Conservation (phyloP, 2,113 vertebrate species). For the Entomyzon cyanotis region DNA sequence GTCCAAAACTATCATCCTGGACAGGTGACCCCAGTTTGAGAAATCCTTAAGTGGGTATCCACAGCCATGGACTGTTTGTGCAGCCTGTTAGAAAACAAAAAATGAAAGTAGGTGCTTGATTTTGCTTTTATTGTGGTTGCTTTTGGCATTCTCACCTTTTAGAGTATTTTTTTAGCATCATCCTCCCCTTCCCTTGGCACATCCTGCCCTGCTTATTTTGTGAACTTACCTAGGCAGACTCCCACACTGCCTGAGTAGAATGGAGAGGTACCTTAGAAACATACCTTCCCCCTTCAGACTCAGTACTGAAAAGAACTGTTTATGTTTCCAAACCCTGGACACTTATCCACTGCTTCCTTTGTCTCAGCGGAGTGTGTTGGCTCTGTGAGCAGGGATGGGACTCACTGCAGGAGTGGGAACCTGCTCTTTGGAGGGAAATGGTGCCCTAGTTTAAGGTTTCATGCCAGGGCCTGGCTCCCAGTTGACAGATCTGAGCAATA, state of each 20-base stretch:
- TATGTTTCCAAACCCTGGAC: neutral
- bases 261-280: neutral
- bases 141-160: neutral
- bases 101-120: neutral
- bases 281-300: neutral
- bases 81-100: neutral
- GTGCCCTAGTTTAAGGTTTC: neutral
- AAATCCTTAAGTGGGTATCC: neutral
- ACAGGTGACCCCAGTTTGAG: neutral
- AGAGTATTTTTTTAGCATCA: neutral
- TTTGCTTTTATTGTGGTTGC: neutral
- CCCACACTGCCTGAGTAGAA: neutral
- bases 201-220: neutral
- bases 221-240: neutral
- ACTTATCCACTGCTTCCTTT: neutral
- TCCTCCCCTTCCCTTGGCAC: neutral
- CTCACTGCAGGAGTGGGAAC: neutral
- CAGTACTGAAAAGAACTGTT: neutral
- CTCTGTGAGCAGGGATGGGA: neutral
- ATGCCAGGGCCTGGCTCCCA: neutral
- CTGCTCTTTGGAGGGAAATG: fast-evolving
- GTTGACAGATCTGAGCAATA: neutral
- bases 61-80: neutral
- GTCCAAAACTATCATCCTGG: neutral
- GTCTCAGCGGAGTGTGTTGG: neutral